Evolutionary conservation across 2,113 vertebrate species (phyloP).

Genomic region (Ophiodon elongatus): DNA sequence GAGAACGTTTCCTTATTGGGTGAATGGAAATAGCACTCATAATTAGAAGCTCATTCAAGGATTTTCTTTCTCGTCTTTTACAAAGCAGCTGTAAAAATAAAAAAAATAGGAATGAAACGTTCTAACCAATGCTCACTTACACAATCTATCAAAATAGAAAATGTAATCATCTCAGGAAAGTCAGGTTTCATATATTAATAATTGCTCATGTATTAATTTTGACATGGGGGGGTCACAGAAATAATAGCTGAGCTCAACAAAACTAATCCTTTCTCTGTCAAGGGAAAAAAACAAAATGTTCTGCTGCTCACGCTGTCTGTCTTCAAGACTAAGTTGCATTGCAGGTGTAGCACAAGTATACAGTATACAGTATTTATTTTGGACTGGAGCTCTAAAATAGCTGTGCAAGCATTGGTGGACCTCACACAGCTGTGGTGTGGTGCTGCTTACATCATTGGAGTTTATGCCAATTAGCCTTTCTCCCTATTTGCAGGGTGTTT

Average conservation of each 20-base stretch:
- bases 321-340: slow-evolving; percentile 25
- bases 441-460: slow-evolving; percentile 66
- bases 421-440: slow-evolving; percentile 69
- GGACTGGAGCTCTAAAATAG: slow-evolving; percentile 66
- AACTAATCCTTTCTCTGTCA: slow-evolving; percentile 55
- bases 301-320: slow-evolving; percentile 35
- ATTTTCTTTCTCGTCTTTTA: slow-evolving; percentile 3
- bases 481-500: slow-evolving; percentile 61
- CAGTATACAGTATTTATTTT: slow-evolving; percentile 46
- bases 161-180: slow-evolving; percentile 37
- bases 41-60: background rate
- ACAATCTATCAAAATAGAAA: slow-evolving; percentile 46
- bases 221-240: slow-evolving; percentile 31
- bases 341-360: slow-evolving; percentile 57
- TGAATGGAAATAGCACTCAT: slow-evolving; percentile 4
- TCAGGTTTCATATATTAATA: slow-evolving; percentile 31
- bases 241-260: slow-evolving; percentile 53
- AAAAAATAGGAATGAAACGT: background rate
- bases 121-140: background rate
- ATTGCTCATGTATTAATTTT: slow-evolving; percentile 45
- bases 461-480: slow-evolving; percentile 66
- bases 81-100: slow-evolving; percentile 7
- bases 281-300: slow-evolving; percentile 47
- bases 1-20: slow-evolving; percentile 17
- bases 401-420: slow-evolving; percentile 54